Evolutionary conservation across 35 echinoderm and acorn worm genomes (phyloP), one percentile per base, ranked within the genome.

Genomic region (Heliocidaris erythrogramma): DNA sequence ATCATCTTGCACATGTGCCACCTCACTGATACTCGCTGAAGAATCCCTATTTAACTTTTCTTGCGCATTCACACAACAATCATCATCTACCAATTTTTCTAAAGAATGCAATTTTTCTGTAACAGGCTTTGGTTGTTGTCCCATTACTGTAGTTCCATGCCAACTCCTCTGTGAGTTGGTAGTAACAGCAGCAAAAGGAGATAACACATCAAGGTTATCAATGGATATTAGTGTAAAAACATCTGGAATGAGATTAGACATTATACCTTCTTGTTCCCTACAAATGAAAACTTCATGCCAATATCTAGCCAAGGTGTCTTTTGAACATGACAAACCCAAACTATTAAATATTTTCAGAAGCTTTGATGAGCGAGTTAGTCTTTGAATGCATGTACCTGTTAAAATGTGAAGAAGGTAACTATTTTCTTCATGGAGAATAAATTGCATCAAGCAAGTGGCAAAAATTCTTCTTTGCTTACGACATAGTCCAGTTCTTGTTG

Each of bases 151-250:
- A n/a, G n/a, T n/a, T n/a, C n/a, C n/a, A n/a, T 96, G 96, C 96
- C 94, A 95, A 52, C 94, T 96, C 29, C 94, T 95, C 16, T 24
- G 88, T 47, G 59, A 92, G 6, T 92, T 48, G 85, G 90, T 30
- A 59, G 96, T 85, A 53, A 96, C 94, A 48, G 88, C 32, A 56
- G 96, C 96, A 86, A 94, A 95, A 30, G 88, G 94, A 30, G 94
- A 48, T 65, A 95, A 50, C 60, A 96, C 61, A 93, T 95, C 94
- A 49, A 96, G 90, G 95, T 93, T 96, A 61, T 96, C 96, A 30
- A 96, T 88, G 85, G 86, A 94, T 53, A 95, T 94, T 48, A 96
- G 60, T 88, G 96, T 95, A 48, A 96, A 96, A 48, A 61, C 32
- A 56, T 11, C 31, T 4, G 48, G 29, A 59, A 42, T 24, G 49